phyloP scores from a whole-genome alignment of 2,113 vertebrate genomes.

The Cryptomyrus ogoouensis region DNA sequence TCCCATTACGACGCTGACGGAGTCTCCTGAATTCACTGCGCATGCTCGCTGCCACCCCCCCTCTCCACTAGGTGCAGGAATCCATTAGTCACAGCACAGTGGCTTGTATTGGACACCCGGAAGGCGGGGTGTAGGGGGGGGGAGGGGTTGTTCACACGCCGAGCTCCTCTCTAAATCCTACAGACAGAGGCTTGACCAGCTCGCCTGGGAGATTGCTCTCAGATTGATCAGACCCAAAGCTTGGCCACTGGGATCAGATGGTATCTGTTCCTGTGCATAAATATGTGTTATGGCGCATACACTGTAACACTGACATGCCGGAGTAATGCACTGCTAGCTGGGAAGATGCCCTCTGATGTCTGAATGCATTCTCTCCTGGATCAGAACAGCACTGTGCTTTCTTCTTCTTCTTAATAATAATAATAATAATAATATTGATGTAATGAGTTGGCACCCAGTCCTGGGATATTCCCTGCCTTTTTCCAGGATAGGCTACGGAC shows the following conservation, averaged over 20 bases:
- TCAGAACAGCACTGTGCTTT: neutral
- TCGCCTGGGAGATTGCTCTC: constrained; percentile 27
- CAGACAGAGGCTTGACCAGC: constrained; percentile 30
- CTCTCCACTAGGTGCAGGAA: constrained; percentile 11
- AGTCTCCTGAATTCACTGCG: constrained; percentile 44
- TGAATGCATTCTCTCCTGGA: neutral
- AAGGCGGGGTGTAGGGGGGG: neutral
- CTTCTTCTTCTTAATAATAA: neutral
- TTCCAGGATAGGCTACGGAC: neutral
- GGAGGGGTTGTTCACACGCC: neutral
- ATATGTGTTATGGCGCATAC: neutral
- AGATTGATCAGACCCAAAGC: constrained; percentile 34
- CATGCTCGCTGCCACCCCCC: constrained; percentile 31
- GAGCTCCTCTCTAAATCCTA: constrained; percentile 38
- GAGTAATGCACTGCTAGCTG: neutral
- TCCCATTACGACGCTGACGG: constrained; percentile 45
- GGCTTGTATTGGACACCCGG: constrained; percentile 4
- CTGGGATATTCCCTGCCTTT: neutral
- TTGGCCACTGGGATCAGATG: neutral
- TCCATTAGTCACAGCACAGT: constrained; percentile 26
- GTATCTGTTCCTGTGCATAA: neutral
- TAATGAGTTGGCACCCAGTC: neutral
- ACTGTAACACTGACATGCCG: neutral
- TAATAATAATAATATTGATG: neutral
- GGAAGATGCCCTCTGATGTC: neutral